These are phyloP conservation scores for Neotoma lepida DNA, from an alignment of 2,113 vertebrate genomes.

Conservation along the genomic window DNA sequence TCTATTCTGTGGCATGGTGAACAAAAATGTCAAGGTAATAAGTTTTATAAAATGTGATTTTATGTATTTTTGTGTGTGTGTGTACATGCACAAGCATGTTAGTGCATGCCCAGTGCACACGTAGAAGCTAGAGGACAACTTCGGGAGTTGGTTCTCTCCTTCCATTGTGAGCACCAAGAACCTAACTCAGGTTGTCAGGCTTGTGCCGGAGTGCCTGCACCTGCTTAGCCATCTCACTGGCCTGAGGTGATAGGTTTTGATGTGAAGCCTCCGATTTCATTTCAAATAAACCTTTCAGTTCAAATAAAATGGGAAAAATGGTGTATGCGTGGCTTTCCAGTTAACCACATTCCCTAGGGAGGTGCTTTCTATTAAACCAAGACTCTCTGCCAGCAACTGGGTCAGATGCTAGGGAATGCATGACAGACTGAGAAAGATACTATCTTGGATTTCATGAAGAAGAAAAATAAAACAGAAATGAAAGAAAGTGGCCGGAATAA, in stretches of 20 bases:
- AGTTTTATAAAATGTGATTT: background rate
- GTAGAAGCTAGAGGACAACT: background rate
- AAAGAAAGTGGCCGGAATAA: background rate
- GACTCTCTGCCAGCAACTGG: background rate
- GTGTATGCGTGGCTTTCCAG: background rate
- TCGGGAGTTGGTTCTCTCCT: background rate
- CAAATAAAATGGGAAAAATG: background rate
- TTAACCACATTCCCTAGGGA: background rate
- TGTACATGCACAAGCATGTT: background rate
- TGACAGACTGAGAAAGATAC: background rate
- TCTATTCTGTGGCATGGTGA: background rate
- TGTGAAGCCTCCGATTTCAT: background rate
- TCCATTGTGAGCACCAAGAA: background rate
- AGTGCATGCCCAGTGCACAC: background rate
- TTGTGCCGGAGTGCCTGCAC: background rate
- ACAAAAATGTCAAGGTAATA: background rate
- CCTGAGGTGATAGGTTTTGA: background rate
- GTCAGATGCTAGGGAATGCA: background rate
- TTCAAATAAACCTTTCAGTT: slow-evolving; percentile 57
- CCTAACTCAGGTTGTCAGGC: background rate
- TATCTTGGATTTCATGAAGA: background rate
- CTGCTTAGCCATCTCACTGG: background rate
- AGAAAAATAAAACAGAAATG: slow-evolving; percentile 15
- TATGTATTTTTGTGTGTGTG: background rate
- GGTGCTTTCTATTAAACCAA: background rate